Base-by-base conservation (phyloP, 92 coral and sea anemone genomes). In the Montipora capitata region DNA sequence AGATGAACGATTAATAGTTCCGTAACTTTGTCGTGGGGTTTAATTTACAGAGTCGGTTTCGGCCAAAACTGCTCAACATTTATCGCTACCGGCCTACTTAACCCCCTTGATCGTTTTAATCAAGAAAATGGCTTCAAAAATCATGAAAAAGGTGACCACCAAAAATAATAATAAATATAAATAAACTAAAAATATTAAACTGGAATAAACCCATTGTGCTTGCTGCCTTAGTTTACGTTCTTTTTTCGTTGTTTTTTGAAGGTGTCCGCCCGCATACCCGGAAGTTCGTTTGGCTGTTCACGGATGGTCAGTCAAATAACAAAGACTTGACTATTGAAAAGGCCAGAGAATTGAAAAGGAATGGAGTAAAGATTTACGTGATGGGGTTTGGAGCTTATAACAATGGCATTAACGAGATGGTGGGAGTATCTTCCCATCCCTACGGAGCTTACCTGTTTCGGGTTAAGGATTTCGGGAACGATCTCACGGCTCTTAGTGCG, bases 301-400 rank as follows among this genome's bases (percentile, higher is more conserved):
- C 85, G 9, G 85, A 80, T 65, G 85, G 85, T 7, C 85, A 16
- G 11, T 80, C 85, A 52, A 66, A 80, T 41, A 5, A 3, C 4
- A 1, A 18, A 7, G 0, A 17, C 4, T 42, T 9, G 13, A 68
- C 86, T 7, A 40, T 81, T 13, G 9, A 8, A 16, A 48, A 38
- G 7, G 86, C 78, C 15, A 0, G 48, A 5, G 38, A 10, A 7
- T 64, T 81, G 48, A 81, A 81, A 43, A 49, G 0, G 3, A 3
- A 2, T 3, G 66, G 66, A 0, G 64, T 81, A 3, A 20, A 44
- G 18, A 81, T 81, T 57, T 81, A 7, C 40, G 86, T 81, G 57
- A 65, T 81, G 39, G 86, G 42, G 17, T 77, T 68, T 18, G 86
- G 86, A 54, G 11, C 1, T 44, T 68, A 18, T 35, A 20, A 68